Conservation (phyloP, 53 echinoderm and acorn worm species). For the Zoroaster sp. region DNA sequence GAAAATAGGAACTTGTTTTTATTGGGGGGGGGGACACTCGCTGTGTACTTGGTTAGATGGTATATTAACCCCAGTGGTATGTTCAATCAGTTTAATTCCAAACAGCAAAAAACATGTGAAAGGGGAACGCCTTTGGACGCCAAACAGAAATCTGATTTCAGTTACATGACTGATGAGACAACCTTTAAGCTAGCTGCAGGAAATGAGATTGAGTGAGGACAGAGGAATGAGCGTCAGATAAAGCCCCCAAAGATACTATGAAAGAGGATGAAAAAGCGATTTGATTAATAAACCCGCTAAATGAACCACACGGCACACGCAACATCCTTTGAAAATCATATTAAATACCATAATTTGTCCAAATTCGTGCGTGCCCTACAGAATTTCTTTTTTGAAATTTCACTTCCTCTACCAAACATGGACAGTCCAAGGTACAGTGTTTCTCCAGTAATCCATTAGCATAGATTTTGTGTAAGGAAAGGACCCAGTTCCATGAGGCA, state of each 20-base stretch:
- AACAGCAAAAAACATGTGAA: neutral
- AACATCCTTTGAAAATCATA: constrained; percentile 27
- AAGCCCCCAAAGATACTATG: constrained; percentile 16
- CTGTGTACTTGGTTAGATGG: no score
- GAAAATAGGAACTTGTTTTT: no score
- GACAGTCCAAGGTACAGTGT: constrained; percentile 23
- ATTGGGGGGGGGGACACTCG: no score
- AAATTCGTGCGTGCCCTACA: constrained; percentile 38
- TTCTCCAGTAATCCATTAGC: constrained; percentile 36
- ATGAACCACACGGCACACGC: constrained; percentile 10
- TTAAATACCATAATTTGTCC: constrained; percentile 49
- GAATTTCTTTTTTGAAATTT: neutral
- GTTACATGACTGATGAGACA: neutral
- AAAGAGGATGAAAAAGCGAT: constrained; percentile 26
- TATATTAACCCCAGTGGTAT: no score
- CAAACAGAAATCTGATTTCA: neutral
- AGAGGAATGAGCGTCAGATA: constrained; percentile 1
- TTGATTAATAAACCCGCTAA: constrained; percentile 30
- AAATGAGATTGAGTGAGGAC: neutral
- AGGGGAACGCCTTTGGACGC: neutral
- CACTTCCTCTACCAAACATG: constrained; percentile 42
- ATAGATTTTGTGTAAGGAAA: neutral
- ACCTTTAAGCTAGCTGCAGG: neutral
- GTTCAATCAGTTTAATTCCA: no score
- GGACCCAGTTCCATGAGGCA: constrained; percentile 4